Evolutionary conservation across 2,113 vertebrate species (phyloP).

Genomic region (Plecturocebus donacophilus): DNA sequence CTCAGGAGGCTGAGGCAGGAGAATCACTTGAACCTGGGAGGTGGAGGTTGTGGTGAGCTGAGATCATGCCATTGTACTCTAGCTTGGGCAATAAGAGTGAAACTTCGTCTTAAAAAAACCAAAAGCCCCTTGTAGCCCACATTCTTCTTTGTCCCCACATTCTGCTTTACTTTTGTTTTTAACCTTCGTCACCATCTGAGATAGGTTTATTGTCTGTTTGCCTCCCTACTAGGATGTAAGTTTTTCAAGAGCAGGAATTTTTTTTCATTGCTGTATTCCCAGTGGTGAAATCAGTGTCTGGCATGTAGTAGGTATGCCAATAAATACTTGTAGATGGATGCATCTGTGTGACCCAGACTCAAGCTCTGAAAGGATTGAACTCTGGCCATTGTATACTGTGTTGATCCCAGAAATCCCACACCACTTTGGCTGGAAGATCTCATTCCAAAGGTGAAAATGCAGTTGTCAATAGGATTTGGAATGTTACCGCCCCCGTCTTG

Average conservation of each 20-base stretch:
- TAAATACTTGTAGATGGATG: not conserved
- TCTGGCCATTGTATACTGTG: not conserved
- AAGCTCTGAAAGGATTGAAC: not conserved
- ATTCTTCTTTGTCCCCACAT: not conserved
- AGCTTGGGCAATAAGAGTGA: too few relatives aligned
- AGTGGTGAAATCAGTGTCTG: not conserved
- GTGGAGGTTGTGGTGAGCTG: too few relatives aligned
- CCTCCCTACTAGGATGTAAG: not conserved
- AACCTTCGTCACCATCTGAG: not conserved
- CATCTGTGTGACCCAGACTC: not conserved
- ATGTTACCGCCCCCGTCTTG: fast-evolving
- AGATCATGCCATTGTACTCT: too few relatives aligned
- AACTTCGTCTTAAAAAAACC: too few relatives aligned
- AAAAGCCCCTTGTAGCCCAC: not conserved
- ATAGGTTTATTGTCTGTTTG: not conserved
- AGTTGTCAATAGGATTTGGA: not conserved
- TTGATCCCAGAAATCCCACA: not conserved
- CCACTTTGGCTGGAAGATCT: not conserved
- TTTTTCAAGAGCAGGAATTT: not conserved
- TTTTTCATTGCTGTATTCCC: not conserved
- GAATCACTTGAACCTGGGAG: too few relatives aligned
- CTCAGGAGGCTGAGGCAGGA: too few relatives aligned
- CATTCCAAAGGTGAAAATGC: not conserved
- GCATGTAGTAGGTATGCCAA: not conserved
- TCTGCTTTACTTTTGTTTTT: not conserved